These are phyloP conservation scores for Hapalemur alaotrensis DNA, from an alignment of 2,797 vertebrate species.

Conservation along the genomic window DNA sequence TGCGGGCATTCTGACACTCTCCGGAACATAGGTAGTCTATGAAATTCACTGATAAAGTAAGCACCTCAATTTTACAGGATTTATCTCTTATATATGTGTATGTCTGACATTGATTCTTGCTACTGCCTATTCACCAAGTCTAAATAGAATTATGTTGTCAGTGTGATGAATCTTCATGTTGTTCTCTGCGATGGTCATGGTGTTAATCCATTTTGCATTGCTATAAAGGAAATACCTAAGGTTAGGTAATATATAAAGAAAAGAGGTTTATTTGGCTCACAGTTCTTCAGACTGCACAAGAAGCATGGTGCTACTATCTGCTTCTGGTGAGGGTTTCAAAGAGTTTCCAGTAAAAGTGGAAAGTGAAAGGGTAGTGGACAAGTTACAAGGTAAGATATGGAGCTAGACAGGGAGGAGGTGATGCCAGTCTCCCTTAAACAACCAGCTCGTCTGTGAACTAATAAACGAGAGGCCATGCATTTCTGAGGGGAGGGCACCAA, in stretches of 20 bases:
- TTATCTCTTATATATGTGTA: background rate
- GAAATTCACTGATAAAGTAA: background rate
- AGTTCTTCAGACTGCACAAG: background rate
- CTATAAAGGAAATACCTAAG: background rate
- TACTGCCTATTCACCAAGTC: background rate
- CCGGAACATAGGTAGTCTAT: background rate
- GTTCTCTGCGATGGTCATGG: background rate
- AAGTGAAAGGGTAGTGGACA: background rate
- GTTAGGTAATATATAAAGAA: background rate
- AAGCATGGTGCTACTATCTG: background rate
- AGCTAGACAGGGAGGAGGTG: background rate
- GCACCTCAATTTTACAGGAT: background rate
- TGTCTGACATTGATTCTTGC: background rate
- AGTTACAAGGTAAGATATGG: background rate
- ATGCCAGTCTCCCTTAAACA: background rate
- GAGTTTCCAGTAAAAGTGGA: background rate
- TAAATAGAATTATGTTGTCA: background rate
- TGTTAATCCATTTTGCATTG: too few species aligned
- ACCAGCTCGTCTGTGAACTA: too few species aligned
- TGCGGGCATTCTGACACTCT: background rate
- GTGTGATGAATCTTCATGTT: too few species aligned
- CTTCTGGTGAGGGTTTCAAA: background rate
- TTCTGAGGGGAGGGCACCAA: background rate
- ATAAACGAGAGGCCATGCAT: background rate
- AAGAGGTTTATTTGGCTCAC: background rate